Conservation (phyloP, 2,113 vertebrate genomes). For the Regulus satrapa region DNA sequence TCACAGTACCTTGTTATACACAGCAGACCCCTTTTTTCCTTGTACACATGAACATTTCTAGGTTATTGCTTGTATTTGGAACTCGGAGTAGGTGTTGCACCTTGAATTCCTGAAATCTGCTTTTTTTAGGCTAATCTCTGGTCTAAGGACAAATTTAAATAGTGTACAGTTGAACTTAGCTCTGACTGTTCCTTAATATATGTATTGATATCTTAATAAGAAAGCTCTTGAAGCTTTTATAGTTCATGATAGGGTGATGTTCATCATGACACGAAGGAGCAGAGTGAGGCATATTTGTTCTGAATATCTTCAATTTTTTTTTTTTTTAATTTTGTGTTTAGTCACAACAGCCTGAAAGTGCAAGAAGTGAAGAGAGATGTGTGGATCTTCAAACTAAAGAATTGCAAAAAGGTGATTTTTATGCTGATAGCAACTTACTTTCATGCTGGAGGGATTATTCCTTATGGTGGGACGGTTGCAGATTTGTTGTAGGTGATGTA, state of each 20-base stretch:
- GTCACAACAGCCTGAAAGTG: background rate
- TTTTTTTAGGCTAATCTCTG: background rate
- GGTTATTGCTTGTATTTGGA: background rate
- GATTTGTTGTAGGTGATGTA: background rate
- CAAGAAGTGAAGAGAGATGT: background rate
- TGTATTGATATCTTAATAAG: background rate
- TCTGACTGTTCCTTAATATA: background rate
- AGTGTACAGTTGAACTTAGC: background rate
- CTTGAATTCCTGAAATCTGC: background rate
- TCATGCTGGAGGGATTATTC: background rate
- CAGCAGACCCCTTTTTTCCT: background rate
- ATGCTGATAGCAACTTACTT: background rate
- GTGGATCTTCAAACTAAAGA: background rate
- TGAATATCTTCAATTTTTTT: background rate
- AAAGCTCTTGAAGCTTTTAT: background rate
- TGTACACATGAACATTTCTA: background rate
- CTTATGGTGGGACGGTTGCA: background rate
- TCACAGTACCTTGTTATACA: background rate
- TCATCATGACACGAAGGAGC: background rate
- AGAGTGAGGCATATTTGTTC: background rate
- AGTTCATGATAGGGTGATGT: background rate
- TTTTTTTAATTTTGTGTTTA: background rate
- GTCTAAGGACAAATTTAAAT: background rate
- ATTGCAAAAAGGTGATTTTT: constrained; percentile 44
- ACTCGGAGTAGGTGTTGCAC: background rate